phyloP scores from a whole-genome alignment of 2,888 invertebrate species.

The Tipula lateralis region DNA sequence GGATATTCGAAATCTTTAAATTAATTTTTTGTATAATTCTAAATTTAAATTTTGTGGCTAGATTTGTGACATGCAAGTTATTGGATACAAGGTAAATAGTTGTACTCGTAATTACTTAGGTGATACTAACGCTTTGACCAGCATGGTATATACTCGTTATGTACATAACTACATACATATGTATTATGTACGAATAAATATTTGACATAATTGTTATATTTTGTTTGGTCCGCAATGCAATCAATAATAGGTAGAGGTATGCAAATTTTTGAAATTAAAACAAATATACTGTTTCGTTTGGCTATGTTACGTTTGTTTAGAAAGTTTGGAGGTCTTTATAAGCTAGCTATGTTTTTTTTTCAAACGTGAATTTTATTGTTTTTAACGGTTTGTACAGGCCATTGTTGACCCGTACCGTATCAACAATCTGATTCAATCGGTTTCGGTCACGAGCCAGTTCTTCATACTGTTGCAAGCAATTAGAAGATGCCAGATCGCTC shows the following conservation, averaged over 20 bases:
- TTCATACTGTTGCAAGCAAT: too few species aligned
- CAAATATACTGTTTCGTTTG: not conserved
- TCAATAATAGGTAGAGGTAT: not conserved
- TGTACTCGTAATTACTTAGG: not conserved
- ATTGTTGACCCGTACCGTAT: too few species aligned
- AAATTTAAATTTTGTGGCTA: not conserved
- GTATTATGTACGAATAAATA: too few species aligned
- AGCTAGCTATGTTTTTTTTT: too few species aligned
- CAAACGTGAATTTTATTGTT: too few species aligned
- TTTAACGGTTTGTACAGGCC: too few species aligned
- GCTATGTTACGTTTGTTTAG: not conserved
- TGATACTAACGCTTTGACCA: not conserved
- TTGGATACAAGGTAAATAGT: not conserved
- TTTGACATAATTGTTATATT: not conserved
- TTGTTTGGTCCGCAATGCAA: not conserved
- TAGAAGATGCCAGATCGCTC: too few species aligned
- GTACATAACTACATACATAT: not conserved
- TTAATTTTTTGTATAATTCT: not conserved
- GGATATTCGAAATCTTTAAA: not conserved
- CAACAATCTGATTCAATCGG: too few species aligned
- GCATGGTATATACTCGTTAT: not conserved
- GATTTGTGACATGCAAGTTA: not conserved
- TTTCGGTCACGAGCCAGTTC: too few species aligned
- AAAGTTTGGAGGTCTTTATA: not conserved
- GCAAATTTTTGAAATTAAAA: not conserved